These are phyloP conservation scores for Drosophila bocki DNA, from an alignment of 1,140 invertebrate genomes.

Conservation along the genomic window DNA sequence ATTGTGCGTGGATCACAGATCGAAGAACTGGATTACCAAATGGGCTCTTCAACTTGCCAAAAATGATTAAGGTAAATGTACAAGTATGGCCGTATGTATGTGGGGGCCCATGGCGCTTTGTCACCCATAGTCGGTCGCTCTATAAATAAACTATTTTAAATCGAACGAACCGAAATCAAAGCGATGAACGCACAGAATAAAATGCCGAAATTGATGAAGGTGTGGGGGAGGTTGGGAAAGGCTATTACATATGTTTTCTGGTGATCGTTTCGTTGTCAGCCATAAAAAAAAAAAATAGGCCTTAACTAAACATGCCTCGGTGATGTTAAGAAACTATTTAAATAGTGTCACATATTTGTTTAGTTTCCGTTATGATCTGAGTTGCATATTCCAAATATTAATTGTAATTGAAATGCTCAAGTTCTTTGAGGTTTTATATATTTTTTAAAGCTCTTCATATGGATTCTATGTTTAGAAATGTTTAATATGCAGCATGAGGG, in stretches of 20 bases:
- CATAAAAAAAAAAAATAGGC: slow-evolving; percentile 15
- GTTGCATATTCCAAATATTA: background rate
- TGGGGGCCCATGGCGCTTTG: slow-evolving; percentile 10
- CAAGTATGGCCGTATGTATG: background rate
- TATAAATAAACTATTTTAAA: slow-evolving; percentile 55
- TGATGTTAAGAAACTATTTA: slow-evolving; percentile 3
- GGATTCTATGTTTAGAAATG: background rate
- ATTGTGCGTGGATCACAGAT: slow-evolving; percentile 54
- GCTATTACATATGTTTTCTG: slow-evolving; percentile 17
- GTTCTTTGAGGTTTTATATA: background rate
- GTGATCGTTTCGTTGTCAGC: slow-evolving; percentile 17
- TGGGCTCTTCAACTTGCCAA: slow-evolving; percentile 4
- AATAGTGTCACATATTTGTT: slow-evolving; percentile 9
- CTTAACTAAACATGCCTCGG: slow-evolving; percentile 1
- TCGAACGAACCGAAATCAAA: slow-evolving; percentile 40
- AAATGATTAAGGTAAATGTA: background rate
- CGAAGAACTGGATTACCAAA: slow-evolving; percentile 7
- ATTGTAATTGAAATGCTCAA: background rate
- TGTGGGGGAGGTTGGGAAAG: background rate
- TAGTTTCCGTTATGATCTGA: background rate
- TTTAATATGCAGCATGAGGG: background rate
- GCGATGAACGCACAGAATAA: slow-evolving; percentile 25
- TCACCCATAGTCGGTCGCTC: slow-evolving; percentile 12
- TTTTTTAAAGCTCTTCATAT: background rate
- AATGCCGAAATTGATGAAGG: slow-evolving; percentile 20